Percentiles rank a stretch among this genome's conserved stretches.
Evolutionary conservation across 2,797 vertebrate species (phyloP).

Genomic region (Eulemur albifrons): DNA sequence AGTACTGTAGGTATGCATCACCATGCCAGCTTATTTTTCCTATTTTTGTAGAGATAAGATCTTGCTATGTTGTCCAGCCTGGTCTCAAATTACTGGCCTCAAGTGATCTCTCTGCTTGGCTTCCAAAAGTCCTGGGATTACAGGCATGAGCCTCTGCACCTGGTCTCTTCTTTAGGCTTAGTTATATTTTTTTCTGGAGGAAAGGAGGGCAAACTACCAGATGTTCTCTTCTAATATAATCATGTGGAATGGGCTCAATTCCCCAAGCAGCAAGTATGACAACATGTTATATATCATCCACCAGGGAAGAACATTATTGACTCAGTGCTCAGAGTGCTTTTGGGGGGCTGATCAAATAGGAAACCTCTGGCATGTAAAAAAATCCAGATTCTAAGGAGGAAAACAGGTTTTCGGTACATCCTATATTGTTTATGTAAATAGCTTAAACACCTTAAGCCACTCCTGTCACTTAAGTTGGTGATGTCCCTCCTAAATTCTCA

Average conservation of each 20-base stretch:
- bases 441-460: neutral
- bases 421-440: neutral
- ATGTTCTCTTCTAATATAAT: neutral
- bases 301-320: neutral
- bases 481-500: neutral
- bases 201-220: neutral
- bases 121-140: neutral
- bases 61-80: neutral
- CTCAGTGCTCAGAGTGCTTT: neutral
- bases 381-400: neutral
- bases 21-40: neutral
- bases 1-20: neutral
- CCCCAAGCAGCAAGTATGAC: neutral
- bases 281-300: neutral
- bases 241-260: neutral
- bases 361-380: neutral
- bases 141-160: neutral
- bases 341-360: neutral
- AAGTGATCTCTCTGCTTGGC: neutral
- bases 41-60: neutral
- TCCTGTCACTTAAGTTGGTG: neutral
- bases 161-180: neutral
- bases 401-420: neutral
- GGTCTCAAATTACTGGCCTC: neutral
- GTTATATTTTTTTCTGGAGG: neutral